These are phyloP conservation scores for Cyprinodon tularosa DNA, from an alignment of 2,113 vertebrate genomes.

Conservation along the genomic window DNA sequence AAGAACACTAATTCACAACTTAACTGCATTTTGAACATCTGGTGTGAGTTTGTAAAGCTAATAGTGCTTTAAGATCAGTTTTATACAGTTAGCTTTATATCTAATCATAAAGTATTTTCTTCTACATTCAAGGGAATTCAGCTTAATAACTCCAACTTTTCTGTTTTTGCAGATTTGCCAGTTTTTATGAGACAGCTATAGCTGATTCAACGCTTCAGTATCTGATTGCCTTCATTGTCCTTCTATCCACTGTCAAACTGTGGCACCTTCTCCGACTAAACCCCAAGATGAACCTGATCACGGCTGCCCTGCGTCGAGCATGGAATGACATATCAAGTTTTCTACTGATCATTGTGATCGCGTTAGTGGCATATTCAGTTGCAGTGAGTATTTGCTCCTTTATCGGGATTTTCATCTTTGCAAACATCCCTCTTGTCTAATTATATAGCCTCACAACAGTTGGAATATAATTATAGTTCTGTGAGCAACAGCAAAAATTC, in stretches of 20 bases:
- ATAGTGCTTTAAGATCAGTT: neutral
- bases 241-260: constrained; percentile 88
- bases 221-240: constrained; percentile 89
- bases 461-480: neutral
- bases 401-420: neutral
- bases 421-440: neutral
- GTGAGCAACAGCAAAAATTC: neutral
- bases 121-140: neutral
- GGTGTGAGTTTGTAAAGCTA: neutral
- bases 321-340: constrained; percentile 89
- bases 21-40: neutral
- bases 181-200: constrained; percentile 86
- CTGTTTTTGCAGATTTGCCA: constrained; percentile 77
- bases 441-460: neutral
- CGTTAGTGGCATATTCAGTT: constrained; percentile 87
- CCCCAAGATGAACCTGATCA: constrained; percentile 89
- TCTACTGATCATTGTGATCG: constrained; percentile 80
- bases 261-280: constrained; percentile 93
- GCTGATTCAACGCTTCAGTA: constrained; percentile 86
- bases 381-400: constrained; percentile 77
- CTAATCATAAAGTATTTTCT: too few species aligned
- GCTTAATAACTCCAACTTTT: neutral
- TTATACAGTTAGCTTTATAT: neutral
- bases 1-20: too few species aligned
- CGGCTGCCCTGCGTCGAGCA: constrained; percentile 83